Conservation (phyloP, 2,888 invertebrate genomes). For the Tanypteryx hageni region DNA sequence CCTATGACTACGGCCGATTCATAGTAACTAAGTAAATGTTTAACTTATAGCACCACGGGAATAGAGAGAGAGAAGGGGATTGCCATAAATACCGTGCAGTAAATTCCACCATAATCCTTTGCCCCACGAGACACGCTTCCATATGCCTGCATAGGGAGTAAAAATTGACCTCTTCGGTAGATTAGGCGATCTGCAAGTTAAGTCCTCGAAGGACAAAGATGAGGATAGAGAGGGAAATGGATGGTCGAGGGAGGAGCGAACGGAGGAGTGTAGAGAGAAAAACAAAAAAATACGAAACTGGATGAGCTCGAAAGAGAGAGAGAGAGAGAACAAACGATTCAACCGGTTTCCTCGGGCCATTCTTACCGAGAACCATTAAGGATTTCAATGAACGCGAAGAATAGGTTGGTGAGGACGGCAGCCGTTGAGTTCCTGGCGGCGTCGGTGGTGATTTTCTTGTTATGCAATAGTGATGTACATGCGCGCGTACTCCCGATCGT, state of each 20-base stretch:
- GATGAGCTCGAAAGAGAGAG: constrained; percentile 50
- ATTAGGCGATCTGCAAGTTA: background rate
- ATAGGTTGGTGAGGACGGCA: background rate
- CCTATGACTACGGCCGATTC: too few species aligned
- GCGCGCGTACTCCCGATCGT: background rate
- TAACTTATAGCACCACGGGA: too few species aligned
- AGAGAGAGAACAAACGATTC: constrained; percentile 48
- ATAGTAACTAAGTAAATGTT: too few species aligned
- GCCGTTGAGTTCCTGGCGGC: constrained; percentile 17
- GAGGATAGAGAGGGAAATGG: background rate
- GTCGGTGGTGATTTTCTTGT: constrained; percentile 12
- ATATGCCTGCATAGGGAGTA: background rate
- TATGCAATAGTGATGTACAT: constrained; percentile 22
- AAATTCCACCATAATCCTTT: too few species aligned
- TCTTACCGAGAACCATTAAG: constrained; percentile 64
- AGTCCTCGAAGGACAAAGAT: background rate
- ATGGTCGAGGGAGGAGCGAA: background rate
- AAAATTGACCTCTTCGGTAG: background rate
- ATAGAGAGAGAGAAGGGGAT: too few species aligned
- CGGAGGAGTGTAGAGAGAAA: background rate
- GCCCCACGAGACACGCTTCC: background rate
- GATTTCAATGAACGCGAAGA: constrained; percentile 52
- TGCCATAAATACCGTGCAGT: too few species aligned
- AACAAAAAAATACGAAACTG: constrained; percentile 49
- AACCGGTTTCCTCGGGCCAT: constrained; percentile 53